Conservation (phyloP, 2,113 vertebrate genomes). For the Formicarius rufipectus region DNA sequence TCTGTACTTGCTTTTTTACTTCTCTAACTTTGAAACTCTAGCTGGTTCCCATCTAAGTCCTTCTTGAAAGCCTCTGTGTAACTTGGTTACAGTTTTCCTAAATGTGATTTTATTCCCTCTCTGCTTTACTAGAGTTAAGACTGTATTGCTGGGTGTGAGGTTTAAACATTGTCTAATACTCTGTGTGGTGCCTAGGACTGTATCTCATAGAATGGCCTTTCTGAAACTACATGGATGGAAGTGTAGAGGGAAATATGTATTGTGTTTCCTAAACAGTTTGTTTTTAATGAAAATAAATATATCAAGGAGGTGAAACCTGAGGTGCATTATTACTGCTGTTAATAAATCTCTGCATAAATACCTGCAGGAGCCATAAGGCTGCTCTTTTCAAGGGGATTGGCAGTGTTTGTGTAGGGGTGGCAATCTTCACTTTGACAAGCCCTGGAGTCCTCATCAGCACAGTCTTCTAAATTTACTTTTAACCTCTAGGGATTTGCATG, state of each 20-base stretch:
- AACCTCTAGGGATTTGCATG: neutral
- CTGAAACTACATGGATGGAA: neutral
- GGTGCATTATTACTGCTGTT: conserved; percentile 10
- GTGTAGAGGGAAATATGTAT: neutral
- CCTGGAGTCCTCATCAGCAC: neutral
- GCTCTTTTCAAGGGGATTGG: neutral
- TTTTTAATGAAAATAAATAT: conserved; percentile 47
- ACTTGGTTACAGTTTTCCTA: neutral
- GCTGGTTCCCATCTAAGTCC: neutral
- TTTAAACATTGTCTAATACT: neutral
- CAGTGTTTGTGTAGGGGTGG: neutral
- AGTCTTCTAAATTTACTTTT: neutral
- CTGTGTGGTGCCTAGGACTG: neutral
- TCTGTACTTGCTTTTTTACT: conserved; percentile 7
- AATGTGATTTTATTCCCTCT: neutral
- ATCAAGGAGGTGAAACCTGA: conserved; percentile 26
- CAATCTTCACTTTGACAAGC: neutral
- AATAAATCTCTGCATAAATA: conserved; percentile 4
- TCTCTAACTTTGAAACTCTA: neutral
- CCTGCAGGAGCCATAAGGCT: neutral
- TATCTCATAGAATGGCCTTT: neutral
- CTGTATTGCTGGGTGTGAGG: neutral
- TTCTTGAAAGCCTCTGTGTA: neutral
- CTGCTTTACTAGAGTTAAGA: neutral
- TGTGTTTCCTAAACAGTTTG: conserved; percentile 22